Evolutionary conservation across 2,888 invertebrate genomes (phyloP).

Genomic region (Tiliacea citrago): DNA sequence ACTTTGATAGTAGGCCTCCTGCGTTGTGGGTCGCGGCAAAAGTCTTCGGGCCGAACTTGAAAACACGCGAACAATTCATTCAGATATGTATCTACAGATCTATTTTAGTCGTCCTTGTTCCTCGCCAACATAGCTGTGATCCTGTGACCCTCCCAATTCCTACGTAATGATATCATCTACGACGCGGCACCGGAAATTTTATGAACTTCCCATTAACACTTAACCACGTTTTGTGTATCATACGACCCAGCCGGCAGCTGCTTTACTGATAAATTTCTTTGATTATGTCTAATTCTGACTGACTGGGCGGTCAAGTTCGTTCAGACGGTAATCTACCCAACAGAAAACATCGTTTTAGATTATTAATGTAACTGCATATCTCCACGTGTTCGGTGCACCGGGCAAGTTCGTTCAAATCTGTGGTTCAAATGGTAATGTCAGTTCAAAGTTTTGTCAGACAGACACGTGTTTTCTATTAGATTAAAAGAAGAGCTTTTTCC

Average conservation of each 20-base stretch:
- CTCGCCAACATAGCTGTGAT: constrained; percentile 49
- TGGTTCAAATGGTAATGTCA: constrained; percentile 2
- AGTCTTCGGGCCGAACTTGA: neutral
- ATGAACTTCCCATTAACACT: constrained; percentile 72
- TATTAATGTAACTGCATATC: no score
- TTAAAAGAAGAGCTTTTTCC: constrained; percentile 2
- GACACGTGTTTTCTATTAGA: constrained; percentile 20
- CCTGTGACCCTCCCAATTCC: constrained; percentile 66
- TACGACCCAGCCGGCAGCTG: constrained; percentile 44
- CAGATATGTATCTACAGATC: constrained; percentile 29
- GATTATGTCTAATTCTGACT: constrained; percentile 38
- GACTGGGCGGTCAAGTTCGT: constrained; percentile 25
- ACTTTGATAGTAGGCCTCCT: neutral
- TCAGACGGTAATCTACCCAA: neutral
- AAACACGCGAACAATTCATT: constrained; percentile 31
- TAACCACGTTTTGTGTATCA: constrained; percentile 61
- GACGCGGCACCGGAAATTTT: constrained; percentile 71
- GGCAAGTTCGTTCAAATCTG: constrained; percentile 1
- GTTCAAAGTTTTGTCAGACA: neutral
- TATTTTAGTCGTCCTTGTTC: constrained; percentile 60
- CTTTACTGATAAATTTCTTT: constrained; percentile 51
- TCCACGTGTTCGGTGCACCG: constrained; percentile 1
- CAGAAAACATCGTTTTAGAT: neutral
- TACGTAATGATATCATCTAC: constrained; percentile 71
- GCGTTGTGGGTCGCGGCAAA: neutral